Conservation (phyloP, 2,888 invertebrate genomes). For the Drosophila ochracea region DNA sequence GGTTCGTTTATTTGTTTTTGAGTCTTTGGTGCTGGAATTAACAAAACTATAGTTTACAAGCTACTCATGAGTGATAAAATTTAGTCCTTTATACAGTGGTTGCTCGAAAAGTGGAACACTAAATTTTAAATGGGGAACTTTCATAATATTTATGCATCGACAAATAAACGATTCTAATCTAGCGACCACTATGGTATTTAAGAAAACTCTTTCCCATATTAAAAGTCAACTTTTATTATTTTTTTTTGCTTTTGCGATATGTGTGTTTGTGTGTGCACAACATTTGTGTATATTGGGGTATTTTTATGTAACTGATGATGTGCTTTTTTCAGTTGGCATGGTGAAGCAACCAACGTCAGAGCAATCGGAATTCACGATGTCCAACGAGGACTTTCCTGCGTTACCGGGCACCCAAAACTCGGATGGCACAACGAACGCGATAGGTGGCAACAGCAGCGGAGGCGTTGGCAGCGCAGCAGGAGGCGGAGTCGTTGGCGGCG, state of each 20-base stretch:
- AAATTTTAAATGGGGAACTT: background rate
- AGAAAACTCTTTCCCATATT: background rate
- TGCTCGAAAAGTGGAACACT: background rate
- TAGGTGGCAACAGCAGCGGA: slow-evolving; percentile 54
- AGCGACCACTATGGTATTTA: background rate
- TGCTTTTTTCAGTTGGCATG: slow-evolving; percentile 91
- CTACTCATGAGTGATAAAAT: background rate
- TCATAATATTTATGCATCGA: background rate
- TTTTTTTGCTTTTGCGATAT: background rate
- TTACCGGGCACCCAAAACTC: slow-evolving; percentile 95
- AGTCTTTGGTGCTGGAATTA: slow-evolving; percentile 26
- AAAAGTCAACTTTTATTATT: background rate
- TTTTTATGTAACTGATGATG: slow-evolving; percentile 11
- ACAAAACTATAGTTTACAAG: background rate
- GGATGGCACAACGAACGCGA: slow-evolving; percentile 86
- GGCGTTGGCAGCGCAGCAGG: slow-evolving; percentile 48
- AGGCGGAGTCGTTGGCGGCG: slow-evolving; percentile 44
- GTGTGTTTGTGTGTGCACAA: background rate
- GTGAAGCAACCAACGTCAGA: slow-evolving; percentile 97
- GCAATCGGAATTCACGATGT: slow-evolving; percentile 98
- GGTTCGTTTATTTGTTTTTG: slow-evolving; percentile 14
- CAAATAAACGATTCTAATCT: background rate
- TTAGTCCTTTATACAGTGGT: background rate
- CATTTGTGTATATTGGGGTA: background rate
- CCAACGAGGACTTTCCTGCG: slow-evolving; percentile 99